A percentile compares a stretch with the other conserved stretches of the same genome.
phyloP scores from a whole-genome alignment of 1,140 invertebrate species.

The Diachasma alloeum region DNA sequence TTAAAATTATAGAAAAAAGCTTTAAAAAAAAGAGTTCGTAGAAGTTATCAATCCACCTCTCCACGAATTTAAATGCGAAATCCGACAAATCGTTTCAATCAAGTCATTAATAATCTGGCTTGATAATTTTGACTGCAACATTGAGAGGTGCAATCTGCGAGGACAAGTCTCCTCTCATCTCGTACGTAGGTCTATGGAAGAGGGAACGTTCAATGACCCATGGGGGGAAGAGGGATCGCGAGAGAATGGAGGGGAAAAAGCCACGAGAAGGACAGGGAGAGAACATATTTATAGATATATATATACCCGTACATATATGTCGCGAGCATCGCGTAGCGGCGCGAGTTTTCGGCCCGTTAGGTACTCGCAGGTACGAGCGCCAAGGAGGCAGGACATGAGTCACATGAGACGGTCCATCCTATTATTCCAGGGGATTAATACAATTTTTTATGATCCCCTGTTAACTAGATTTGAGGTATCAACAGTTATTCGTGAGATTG shows the following conservation, averaged over 20 bases:
- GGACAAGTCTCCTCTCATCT: background rate
- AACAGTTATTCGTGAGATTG: background rate
- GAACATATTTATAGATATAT: constrained; percentile 2
- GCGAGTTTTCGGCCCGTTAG: background rate
- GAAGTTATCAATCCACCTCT: too few relatives aligned
- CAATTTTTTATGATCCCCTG: background rate
- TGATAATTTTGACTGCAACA: too few relatives aligned
- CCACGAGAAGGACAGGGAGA: background rate
- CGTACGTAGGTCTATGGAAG: background rate
- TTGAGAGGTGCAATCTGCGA: background rate
- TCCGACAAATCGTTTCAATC: too few relatives aligned
- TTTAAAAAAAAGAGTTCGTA: too few relatives aligned
- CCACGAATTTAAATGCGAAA: too few relatives aligned
- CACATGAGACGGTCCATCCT: background rate
- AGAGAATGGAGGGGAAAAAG: background rate
- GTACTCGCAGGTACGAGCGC: background rate
- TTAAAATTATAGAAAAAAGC: too few relatives aligned
- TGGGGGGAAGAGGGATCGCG: background rate
- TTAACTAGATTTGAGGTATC: too few relatives aligned
- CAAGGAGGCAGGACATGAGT: background rate
- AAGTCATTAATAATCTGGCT: too few relatives aligned
- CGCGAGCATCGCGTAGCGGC: background rate
- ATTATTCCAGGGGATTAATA: background rate
- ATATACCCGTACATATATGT: background rate
- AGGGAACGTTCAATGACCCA: constrained; percentile 8